phyloP scores from a whole-genome alignment of 2,113 vertebrate genomes.

The Archocentrus centrarchus region DNA sequence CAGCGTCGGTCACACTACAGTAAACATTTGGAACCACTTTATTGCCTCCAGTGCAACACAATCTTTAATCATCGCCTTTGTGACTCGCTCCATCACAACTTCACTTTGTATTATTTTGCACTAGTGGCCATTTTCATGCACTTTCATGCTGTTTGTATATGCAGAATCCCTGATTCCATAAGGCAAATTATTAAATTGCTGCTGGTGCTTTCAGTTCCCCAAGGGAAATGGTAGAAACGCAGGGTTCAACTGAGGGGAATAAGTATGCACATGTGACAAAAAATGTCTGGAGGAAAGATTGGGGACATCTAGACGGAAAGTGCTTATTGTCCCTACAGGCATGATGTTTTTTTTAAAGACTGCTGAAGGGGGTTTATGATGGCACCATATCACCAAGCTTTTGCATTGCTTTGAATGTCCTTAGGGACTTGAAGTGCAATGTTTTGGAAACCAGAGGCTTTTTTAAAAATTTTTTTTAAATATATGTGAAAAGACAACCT shows the following conservation, averaged over 20 bases:
- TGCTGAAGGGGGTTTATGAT: slow-evolving; percentile 8
- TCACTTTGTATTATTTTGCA: background rate
- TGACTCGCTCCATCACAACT: background rate
- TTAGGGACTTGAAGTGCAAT: slow-evolving; percentile 20
- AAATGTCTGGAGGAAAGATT: slow-evolving; percentile 58
- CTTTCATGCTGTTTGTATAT: background rate
- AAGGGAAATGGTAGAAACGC: slow-evolving; percentile 25
- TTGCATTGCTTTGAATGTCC: slow-evolving; percentile 39
- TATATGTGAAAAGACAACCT: slow-evolving; percentile 48
- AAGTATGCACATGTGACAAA: slow-evolving; percentile 50
- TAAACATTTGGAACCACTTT: background rate
- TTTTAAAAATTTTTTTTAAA: background rate
- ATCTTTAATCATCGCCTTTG: slow-evolving; percentile 26
- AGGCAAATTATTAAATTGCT: slow-evolving; percentile 24
- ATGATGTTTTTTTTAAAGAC: slow-evolving; percentile 44
- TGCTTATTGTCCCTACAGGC: slow-evolving; percentile 43
- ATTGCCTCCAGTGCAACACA: slow-evolving; percentile 4
- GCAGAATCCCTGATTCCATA: background rate
- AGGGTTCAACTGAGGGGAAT: slow-evolving; percentile 53
- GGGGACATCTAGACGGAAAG: slow-evolving; percentile 38
- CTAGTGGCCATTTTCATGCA: background rate
- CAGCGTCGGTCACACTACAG: background rate
- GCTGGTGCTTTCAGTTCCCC: slow-evolving; percentile 10
- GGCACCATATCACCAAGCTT: slow-evolving; percentile 9
- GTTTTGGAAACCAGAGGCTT: slow-evolving; percentile 37